Conservation (phyloP, 2,113 vertebrate genomes). For the Opisthocomus hoazin region DNA sequence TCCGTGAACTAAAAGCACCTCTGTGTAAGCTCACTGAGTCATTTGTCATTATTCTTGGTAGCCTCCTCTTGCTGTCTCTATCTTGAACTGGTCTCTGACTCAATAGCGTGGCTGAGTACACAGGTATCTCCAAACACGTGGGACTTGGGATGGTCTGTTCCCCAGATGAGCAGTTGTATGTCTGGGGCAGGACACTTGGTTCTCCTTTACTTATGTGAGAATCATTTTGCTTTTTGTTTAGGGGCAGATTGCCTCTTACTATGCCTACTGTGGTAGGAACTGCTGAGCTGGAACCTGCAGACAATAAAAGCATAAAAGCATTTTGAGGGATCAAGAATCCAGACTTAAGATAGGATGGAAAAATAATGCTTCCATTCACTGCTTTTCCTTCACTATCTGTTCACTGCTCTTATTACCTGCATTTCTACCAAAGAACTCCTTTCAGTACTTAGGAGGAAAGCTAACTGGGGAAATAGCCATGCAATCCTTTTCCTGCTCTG, state of each 20-base stretch:
- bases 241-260: neutral
- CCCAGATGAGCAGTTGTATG: neutral
- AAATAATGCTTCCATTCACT: neutral
- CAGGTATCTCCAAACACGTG: neutral
- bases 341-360: neutral
- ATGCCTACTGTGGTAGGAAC: rapidly evolving
- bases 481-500: neutral
- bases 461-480: neutral
- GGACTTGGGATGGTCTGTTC: rapidly evolving
- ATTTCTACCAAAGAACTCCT: neutral
- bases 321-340: neutral
- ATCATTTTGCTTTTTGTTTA: neutral
- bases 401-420: neutral
- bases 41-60: neutral
- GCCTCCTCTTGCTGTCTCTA: neutral
- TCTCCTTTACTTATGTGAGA: neutral
- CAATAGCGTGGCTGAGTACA: neutral
- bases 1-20: neutral
- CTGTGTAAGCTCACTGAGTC: neutral
- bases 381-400: neutral
- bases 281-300: neutral
- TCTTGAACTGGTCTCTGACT: neutral
- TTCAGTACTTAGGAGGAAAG: neutral
- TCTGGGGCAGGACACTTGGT: neutral
- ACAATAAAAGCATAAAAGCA: neutral